phyloP scores from a whole-genome alignment of 2,888 invertebrate genomes.

The Phlogophora meticulosa region DNA sequence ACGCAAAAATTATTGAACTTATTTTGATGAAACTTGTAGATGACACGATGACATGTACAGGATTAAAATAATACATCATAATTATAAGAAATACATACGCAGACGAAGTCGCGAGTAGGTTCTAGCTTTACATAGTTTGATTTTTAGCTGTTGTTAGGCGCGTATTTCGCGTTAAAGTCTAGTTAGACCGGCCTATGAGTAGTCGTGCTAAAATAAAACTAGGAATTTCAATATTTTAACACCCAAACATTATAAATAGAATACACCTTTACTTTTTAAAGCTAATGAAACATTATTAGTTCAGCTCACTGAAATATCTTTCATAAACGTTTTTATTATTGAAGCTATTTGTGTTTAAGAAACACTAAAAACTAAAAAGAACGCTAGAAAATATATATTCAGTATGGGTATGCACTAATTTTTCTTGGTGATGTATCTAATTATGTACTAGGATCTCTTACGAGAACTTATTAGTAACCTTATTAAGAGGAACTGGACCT shows the following conservation, averaged over 20 bases:
- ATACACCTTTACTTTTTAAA: conserved; percentile 27
- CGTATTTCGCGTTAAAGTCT: conserved; percentile 1
- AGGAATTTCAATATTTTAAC: conserved; percentile 25
- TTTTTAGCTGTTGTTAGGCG: background rate
- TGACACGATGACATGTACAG: no score
- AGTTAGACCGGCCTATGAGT: conserved; percentile 6
- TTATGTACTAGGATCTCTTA: background rate
- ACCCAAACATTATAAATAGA: conserved; percentile 25
- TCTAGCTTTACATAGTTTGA: no score
- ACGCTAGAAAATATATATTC: no score
- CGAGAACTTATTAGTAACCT: no score
- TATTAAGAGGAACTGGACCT: no score
- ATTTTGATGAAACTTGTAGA: no score
- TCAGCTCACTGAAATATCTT: conserved; percentile 27
- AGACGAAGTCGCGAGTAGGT: no score
- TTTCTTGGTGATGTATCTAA: background rate
- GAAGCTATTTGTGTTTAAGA: conserved; percentile 24
- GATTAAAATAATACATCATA: no score
- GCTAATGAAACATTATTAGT: conserved; percentile 33
- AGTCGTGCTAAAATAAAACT: conserved; percentile 16
- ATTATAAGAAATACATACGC: no score
- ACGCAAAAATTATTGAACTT: no score
- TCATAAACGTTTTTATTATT: conserved; percentile 27
- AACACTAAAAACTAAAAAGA: conserved; percentile 22
- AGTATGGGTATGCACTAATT: background rate